Conservation (phyloP, 2,113 vertebrate species). For the Osmerus eperlanus region DNA sequence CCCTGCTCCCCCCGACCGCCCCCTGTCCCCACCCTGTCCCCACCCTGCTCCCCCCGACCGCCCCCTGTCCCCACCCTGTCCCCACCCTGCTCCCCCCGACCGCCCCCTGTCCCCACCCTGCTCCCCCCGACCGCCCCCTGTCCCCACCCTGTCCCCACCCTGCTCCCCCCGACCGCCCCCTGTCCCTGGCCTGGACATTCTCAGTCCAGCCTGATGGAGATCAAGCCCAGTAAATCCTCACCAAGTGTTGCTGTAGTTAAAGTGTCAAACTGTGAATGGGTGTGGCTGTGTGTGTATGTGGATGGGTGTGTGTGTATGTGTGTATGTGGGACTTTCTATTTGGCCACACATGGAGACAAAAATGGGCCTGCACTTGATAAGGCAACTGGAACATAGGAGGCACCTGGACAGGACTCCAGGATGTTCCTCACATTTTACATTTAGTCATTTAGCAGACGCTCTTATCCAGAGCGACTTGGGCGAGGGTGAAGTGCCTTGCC, state of each 20-base stretch:
- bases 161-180: no score
- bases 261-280: constrained; percentile 26
- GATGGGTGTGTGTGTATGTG: no score
- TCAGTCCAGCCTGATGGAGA: constrained; percentile 37
- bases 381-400: not conserved
- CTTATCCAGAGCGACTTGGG: no score
- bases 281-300: not conserved
- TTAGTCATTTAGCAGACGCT: not conserved
- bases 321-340: constrained; percentile 37
- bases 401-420: not conserved
- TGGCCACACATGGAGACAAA: constrained; percentile 27
- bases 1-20: no score
- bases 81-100: no score
- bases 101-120: no score
- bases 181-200: constrained; percentile 27
- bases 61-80: no score
- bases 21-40: no score
- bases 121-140: no score
- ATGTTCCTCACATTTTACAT: not conserved
- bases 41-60: no score
- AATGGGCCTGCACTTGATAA: not conserved
- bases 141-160: no score
- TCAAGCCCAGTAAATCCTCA: constrained; percentile 44
- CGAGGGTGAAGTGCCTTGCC: no score
- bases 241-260: constrained; percentile 40